Percentiles rank a stretch among this genome's conserved stretches.
Conservation (phyloP, 2,888 invertebrate species). For the Nyleta sp. region DNA sequence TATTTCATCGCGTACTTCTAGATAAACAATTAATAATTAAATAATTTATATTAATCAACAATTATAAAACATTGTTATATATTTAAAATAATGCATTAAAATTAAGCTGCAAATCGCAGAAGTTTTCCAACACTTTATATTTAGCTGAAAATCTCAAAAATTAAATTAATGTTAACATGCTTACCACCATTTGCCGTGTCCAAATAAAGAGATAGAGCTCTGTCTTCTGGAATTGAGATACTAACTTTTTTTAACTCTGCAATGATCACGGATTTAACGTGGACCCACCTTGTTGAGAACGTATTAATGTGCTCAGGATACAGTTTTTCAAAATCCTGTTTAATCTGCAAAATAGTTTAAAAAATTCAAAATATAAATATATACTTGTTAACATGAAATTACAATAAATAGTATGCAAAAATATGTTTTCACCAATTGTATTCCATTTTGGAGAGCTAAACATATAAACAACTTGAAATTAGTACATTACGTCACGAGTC, state of each 20-base stretch:
- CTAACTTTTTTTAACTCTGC: background rate
- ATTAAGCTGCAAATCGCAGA: too few species aligned
- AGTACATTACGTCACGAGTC: background rate
- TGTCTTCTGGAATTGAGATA: background rate
- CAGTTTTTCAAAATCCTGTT: constrained; percentile 29
- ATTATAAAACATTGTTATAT: background rate
- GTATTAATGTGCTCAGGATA: constrained; percentile 1
- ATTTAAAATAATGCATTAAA: background rate
- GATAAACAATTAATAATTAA: background rate
- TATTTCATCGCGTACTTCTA: constrained; percentile 29
- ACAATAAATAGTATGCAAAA: background rate
- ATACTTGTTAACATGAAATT: background rate
- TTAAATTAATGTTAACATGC: background rate
- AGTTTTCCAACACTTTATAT: background rate
- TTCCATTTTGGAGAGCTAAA: constrained; percentile 21
- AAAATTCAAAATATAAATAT: background rate
- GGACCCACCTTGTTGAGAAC: background rate
- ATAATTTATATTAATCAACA: too few species aligned
- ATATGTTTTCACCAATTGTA: constrained; percentile 24
- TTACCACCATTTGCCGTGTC: background rate
- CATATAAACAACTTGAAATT: constrained; percentile 22
- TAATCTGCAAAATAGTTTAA: constrained; percentile 1
- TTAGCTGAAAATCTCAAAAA: background rate
- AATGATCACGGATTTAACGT: background rate
- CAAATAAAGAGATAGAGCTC: background rate